Conservation (phyloP, 1,140 invertebrate genomes). For the Calycopis cecrops region DNA sequence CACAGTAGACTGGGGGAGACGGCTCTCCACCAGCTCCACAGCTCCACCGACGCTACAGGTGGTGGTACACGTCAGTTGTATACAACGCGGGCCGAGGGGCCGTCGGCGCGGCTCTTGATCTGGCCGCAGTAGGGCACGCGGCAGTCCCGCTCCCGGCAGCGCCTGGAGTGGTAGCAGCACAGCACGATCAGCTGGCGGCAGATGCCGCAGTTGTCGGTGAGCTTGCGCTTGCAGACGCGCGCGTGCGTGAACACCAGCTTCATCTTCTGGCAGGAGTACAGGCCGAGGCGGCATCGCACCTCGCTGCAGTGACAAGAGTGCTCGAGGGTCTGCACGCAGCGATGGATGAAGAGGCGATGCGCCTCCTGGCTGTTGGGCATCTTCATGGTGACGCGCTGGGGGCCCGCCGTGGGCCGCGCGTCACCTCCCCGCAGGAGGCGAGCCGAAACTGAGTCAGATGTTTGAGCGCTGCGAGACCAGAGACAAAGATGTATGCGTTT, state of each 20-base stretch:
- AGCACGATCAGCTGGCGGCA: background rate
- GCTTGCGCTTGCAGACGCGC: background rate
- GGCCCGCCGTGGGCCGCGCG: too few relatives aligned
- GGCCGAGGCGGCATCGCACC: background rate
- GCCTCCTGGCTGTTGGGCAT: background rate
- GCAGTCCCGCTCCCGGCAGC: background rate
- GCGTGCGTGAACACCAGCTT: slow-evolving; percentile 1
- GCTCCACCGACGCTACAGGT: too few relatives aligned
- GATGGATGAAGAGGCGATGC: background rate
- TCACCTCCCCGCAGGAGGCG: too few relatives aligned
- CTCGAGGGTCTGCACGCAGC: background rate
- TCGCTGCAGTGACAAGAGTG: background rate
- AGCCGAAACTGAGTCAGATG: too few relatives aligned
- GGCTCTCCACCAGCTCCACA: too few relatives aligned
- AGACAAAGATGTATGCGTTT: too few relatives aligned
- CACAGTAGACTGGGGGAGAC: too few relatives aligned
- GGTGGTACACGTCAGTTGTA: background rate
- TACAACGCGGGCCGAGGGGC: background rate
- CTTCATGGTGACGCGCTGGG: background rate
- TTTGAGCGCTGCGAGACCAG: too few relatives aligned
- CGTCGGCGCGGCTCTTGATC: background rate
- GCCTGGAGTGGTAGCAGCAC: background rate
- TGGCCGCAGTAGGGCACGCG: background rate
- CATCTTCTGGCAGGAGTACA: slow-evolving; percentile 5
- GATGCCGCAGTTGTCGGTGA: background rate